Evolutionary conservation across 2,113 vertebrate genomes (phyloP), one percentile per base, ranked within the genome.

Genomic region (Plotosus lineatus): DNA sequence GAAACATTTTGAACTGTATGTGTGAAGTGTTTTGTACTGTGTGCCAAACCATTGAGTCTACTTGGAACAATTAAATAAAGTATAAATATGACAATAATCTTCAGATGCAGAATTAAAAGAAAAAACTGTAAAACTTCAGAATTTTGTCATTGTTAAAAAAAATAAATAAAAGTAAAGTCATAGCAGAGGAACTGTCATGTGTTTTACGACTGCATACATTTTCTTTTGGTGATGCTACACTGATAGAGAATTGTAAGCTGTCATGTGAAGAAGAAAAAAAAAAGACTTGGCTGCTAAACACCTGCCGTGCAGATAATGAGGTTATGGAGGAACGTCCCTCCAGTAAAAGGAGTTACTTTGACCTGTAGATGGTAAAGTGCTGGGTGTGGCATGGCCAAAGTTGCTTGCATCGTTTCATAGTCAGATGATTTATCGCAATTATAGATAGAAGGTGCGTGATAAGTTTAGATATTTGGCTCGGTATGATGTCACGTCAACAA

Each of bases 341-440:
- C 15, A 14, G 51, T 5, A 33, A 50, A 48, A 77, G 63, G 33
- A 31, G 46, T 78, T 53, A 83, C 82, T 79, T 83, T 83, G 82
- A 79, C 82, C 82, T n/a, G n/a, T 36, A 42, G 26, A 14, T 78
- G 48, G 60, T 81, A 75, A 75, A 78, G 12, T 42, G 2, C 76
- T 51, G 65, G 76, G 76, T 83, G 82, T 78, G 79, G 61, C 50
- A 1, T 42, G 80, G 72, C 36, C 80, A 81, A 81, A 81, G 80
- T 81, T 68, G 71, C 42, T 33, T 26, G 10, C 31, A 68, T 73
- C 63, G 26, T 53, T 46, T 53, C 31, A 56, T 42, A 28, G 77
- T 85, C 80, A 85, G 77, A 80, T 83, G 81, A 85, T 80, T 83
- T 73, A 85, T 69, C 73, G 66, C 73, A 73, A 73, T 85, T 77